A percentile compares a stretch with the other conserved stretches of the same genome.
These are phyloP conservation scores for Candidula unifasciata DNA, from an alignment of 2,888 invertebrate species.

Conservation along the genomic window DNA sequence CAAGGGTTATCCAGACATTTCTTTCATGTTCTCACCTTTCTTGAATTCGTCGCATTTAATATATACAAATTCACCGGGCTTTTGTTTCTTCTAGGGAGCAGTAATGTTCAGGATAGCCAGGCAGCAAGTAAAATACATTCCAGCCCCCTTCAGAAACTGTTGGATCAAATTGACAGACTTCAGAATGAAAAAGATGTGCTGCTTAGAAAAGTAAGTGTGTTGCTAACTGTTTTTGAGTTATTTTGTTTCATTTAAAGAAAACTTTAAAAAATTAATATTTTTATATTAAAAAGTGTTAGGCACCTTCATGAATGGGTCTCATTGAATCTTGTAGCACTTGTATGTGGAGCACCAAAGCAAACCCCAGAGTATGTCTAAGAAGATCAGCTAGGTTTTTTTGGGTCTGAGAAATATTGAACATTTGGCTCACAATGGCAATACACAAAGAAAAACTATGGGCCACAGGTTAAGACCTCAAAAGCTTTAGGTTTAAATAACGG, in stretches of 20 bases:
- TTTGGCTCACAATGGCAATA: no score
- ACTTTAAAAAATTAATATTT: not conserved
- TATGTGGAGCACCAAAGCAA: no score
- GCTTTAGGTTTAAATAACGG: no score
- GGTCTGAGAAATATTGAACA: no score
- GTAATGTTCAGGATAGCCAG: not conserved
- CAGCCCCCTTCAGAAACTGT: conserved; percentile 33
- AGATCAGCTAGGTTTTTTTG: no score
- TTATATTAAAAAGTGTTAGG: not conserved
- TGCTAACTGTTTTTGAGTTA: not conserved
- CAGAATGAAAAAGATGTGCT: conserved; percentile 34
- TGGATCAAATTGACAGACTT: conserved; percentile 33
- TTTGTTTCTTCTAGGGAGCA: not conserved
- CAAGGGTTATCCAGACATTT: no score
- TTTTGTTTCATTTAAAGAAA: not conserved
- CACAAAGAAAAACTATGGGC: no score
- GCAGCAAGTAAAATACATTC: not conserved
- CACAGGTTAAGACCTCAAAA: no score
- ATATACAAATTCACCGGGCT: not conserved
- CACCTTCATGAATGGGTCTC: no score
- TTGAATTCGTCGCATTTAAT: not conserved
- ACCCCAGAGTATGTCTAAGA: no score
- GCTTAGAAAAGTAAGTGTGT: not conserved
- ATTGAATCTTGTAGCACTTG: no score
- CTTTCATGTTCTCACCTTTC: no score